Evolutionary conservation across 2,888 invertebrate species (phyloP).

Genomic region (Drosophila mayaguana): DNA sequence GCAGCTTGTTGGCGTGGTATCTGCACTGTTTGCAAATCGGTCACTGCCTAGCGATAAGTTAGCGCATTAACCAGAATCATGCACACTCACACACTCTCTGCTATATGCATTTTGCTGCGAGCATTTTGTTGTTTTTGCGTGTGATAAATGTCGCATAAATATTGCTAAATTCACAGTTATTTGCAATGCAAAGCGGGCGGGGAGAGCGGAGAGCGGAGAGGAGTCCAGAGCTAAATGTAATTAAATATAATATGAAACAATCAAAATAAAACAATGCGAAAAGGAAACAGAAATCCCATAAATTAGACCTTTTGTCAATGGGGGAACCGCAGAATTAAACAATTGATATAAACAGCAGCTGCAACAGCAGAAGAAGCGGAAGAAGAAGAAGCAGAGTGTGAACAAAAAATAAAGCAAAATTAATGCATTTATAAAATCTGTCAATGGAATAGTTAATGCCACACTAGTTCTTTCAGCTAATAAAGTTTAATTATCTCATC

Average conservation of each 20-base stretch:
- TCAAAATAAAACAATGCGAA: slow-evolving; percentile 41
- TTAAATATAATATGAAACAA: slow-evolving; percentile 73
- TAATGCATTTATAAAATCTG: slow-evolving; percentile 57
- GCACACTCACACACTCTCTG: not conserved
- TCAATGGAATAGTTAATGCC: slow-evolving; percentile 70
- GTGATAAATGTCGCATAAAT: slow-evolving; percentile 50
- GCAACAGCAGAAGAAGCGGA: not conserved
- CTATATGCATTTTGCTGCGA: not conserved
- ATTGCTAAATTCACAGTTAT: slow-evolving; percentile 52
- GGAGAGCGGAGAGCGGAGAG: not conserved
- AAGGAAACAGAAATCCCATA: slow-evolving; percentile 59
- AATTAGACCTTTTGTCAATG: slow-evolving; percentile 64
- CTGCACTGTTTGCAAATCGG: slow-evolving; percentile 45
- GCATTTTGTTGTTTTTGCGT: slow-evolving; percentile 25
- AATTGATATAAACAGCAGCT: slow-evolving; percentile 7
- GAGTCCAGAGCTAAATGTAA: slow-evolving; percentile 47
- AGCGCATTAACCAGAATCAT: slow-evolving; percentile 47
- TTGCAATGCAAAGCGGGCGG: slow-evolving; percentile 28
- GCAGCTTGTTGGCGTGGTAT: too few relatives aligned
- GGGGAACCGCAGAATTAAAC: slow-evolving; percentile 37
- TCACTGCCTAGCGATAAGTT: slow-evolving; percentile 46
- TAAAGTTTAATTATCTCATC: slow-evolving; percentile 71
- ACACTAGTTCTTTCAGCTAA: slow-evolving; percentile 70
- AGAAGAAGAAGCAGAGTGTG: slow-evolving; percentile 1
- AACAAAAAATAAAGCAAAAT: slow-evolving; percentile 10